Base-by-base conservation (phyloP, 1,140 invertebrate genomes). In the Oscheius sp. region DNA sequence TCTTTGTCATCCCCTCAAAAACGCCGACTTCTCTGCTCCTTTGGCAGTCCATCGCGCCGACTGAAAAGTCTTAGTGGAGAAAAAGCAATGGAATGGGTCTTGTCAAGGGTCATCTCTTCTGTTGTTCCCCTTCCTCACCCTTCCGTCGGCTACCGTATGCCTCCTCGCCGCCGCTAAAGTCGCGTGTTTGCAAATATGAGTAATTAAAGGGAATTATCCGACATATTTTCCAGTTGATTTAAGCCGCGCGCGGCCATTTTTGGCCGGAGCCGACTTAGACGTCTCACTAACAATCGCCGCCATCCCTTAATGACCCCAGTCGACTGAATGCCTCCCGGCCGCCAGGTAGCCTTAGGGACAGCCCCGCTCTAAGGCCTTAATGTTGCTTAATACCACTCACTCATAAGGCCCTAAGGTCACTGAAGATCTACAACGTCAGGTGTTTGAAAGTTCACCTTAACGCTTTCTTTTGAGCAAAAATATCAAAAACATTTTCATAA, bases 171-270 rank as follows among this genome's bases (percentile, higher is more conserved):
- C 23, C 7, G 49, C 23, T 4, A 55, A 55, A 55, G 49, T 55
- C 49, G 49, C 49, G 7, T 55, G 49, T 55, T 55, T 55, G 49
- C 49, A 55, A 55, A 55, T 55, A 55, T 55, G 49, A 55, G 49
- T 55, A 55, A 55, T 55, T 55, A 55, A 55, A 55, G 49, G 49
- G 49, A 55, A 55, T 55, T 55, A 55, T 55, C 49, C 49, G 49
- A 55, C 49, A 55, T 55, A 55, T 55, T 55, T 55, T 55, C 49
- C 49, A 55, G 49, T 55, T 55, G 7, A 55, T 55, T 55, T 55
- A 55, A 55, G 49, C 49, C 49, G 49, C 49, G 49, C 49, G 23
- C 49, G 49, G 23, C 49, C 49, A 13, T 55, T 55, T 55, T 55
- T n/a, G n/a, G 49, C 15, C 49, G 49, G 28, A 15, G 49, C 15